Evolutionary conservation across 2,113 vertebrate species (phyloP).

Genomic region (Helogale parvula): DNA sequence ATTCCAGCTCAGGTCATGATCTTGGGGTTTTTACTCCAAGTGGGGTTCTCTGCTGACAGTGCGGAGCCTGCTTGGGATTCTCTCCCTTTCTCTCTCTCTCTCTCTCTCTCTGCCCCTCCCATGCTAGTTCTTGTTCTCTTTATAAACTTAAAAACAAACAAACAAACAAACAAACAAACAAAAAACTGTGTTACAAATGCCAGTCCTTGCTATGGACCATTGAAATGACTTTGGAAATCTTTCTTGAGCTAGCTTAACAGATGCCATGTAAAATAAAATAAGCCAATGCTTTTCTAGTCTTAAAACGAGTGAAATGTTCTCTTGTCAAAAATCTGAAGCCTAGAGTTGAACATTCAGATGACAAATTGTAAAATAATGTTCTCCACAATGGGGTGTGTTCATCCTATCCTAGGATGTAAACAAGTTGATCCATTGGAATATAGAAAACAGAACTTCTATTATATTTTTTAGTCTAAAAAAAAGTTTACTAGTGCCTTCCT

Average conservation of each 20-base stretch:
- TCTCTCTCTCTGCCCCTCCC: too few species aligned
- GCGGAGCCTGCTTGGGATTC: too few species aligned
- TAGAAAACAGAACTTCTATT: background rate
- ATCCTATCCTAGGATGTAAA: background rate
- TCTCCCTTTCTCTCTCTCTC: too few species aligned
- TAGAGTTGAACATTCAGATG: background rate
- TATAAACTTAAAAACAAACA: too few species aligned
- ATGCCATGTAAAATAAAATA: constrained; percentile 17
- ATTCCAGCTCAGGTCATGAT: too few species aligned
- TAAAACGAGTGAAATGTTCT: background rate
- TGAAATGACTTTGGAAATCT: background rate
- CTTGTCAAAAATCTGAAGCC: background rate
- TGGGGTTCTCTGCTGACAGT: too few species aligned
- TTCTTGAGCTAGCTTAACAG: background rate
- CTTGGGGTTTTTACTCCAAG: too few species aligned
- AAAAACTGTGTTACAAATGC: background rate
- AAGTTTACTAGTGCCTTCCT: background rate
- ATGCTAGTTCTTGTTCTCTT: too few species aligned
- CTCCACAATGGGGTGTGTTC: background rate
- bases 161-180: too few species aligned
- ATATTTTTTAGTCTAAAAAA: background rate
- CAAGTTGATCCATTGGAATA: background rate
- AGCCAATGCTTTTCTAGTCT: background rate
- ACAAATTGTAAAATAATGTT: background rate
- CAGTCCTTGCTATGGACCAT: background rate